phyloP scores from a whole-genome alignment of 2,797 vertebrate genomes.

The Sebastes diploproa region DNA sequence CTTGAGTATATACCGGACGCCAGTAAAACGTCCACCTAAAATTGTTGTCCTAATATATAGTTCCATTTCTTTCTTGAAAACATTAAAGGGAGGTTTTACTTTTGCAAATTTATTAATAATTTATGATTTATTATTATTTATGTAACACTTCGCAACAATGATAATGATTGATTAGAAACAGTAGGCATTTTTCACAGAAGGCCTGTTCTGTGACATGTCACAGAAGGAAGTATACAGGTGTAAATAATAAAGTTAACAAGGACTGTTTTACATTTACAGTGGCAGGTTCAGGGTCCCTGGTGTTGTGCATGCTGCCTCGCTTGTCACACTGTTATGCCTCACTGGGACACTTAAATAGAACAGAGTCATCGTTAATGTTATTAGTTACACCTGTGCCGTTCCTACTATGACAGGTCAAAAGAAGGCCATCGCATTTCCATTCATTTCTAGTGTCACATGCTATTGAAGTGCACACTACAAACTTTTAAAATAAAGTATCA shows the following conservation, averaged over 20 bases:
- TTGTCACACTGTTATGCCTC: neutral
- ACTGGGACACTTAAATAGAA: neutral
- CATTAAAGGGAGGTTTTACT: too few species aligned
- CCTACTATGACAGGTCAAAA: neutral
- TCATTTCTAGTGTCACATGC: neutral
- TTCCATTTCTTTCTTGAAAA: too few species aligned
- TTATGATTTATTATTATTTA: too few species aligned
- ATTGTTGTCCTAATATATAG: fast-evolving
- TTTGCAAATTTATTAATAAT: too few species aligned
- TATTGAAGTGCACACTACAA: neutral
- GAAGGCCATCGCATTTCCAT: neutral
- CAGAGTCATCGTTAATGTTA: neutral
- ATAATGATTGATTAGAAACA: too few species aligned
- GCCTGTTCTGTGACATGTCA: neutral
- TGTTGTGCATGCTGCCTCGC: neutral
- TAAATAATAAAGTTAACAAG: neutral
- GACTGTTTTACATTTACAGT: neutral
- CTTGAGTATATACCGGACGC: neutral
- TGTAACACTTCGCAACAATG: too few species aligned
- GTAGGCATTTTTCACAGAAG: neutral
- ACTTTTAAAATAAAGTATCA: neutral
- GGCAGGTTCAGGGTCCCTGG: neutral
- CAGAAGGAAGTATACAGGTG: neutral
- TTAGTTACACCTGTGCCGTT: neutral
- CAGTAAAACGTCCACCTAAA: neutral